Evolutionary conservation across 2,888 invertebrate species (phyloP), one percentile per base, ranked within the genome.

Genomic region (Polyommatus icarus): DNA sequence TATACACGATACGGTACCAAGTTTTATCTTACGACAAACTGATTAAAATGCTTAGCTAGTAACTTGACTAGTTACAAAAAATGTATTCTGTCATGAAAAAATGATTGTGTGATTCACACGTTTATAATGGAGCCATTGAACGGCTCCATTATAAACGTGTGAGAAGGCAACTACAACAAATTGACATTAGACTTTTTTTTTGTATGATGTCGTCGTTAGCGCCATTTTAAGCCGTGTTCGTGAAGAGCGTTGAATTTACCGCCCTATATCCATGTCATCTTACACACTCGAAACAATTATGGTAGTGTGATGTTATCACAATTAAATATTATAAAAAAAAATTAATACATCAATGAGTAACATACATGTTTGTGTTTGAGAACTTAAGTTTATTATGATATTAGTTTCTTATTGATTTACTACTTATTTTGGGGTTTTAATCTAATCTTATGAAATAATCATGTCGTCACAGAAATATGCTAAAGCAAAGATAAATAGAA

Each of bases 391-490:
- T 15, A 15, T 32, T 67, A 67, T 67, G 15, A 61, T 61, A 61
- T 61, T 61, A 61, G 29, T 67, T 67, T 32, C 32, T 67, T 67
- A 67, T 67, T 67, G 1, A 29, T 18, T 67, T 6, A 15, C 15
- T 67, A 29, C 29, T 67, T 67, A 15, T 67, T 67, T 67, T 32
- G 29, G 29, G 67, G 67, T 67, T 67, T 15, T 67, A 67, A 6
- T 32, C 4, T 67, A 32, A 67, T 67, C 15, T 29, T 67, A 67
- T 67, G 29, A 15, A 67, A 67, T 67, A 67, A 29, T 20, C 18
- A 32, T 67, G 67, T 67, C 67, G 67, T 67, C 67, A 67, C 29
- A 4, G 67, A 67, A 67, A 67, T 67, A 32, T 32, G 24, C 67
- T 67, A 67, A 67, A 29, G 15, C 67, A 29, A 32, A 67, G 67